Evolutionary conservation across 2,113 vertebrate genomes (phyloP).

Genomic region (Oxyruncus cristatus): DNA sequence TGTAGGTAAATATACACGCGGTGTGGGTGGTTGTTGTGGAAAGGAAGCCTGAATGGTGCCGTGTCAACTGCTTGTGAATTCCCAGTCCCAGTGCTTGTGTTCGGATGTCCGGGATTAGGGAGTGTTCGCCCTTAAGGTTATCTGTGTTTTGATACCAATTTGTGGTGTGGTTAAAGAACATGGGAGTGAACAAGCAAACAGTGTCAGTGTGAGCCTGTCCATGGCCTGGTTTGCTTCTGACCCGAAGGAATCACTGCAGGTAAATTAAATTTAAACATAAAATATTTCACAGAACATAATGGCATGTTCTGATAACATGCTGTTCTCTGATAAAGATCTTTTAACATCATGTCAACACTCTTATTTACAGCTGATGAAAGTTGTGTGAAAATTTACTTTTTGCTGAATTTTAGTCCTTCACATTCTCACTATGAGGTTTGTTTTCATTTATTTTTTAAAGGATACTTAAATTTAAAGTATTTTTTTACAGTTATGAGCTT

Average conservation of each 20-base stretch:
- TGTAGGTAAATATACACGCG: background rate
- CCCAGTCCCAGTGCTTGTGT: background rate
- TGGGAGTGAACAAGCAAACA: background rate
- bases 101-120: background rate
- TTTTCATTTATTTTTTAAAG: background rate
- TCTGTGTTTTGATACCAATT: background rate
- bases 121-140: background rate
- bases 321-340: background rate
- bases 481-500: background rate
- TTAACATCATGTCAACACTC: rapidly evolving
- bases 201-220: background rate
- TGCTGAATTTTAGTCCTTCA: background rate
- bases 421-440: background rate
- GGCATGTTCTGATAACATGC: background rate
- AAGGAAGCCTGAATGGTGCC: background rate
- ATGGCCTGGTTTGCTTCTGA: constrained; percentile 11
- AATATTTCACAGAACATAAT: rapidly evolving
- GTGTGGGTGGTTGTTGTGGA: background rate
- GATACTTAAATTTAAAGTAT: background rate
- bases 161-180: background rate
- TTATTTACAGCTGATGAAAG: background rate
- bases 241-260: background rate
- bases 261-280: background rate
- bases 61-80: background rate
- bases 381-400: background rate